Evolutionary conservation across 1,140 invertebrate species (phyloP).

Genomic region (Procambarus clarkii): DNA sequence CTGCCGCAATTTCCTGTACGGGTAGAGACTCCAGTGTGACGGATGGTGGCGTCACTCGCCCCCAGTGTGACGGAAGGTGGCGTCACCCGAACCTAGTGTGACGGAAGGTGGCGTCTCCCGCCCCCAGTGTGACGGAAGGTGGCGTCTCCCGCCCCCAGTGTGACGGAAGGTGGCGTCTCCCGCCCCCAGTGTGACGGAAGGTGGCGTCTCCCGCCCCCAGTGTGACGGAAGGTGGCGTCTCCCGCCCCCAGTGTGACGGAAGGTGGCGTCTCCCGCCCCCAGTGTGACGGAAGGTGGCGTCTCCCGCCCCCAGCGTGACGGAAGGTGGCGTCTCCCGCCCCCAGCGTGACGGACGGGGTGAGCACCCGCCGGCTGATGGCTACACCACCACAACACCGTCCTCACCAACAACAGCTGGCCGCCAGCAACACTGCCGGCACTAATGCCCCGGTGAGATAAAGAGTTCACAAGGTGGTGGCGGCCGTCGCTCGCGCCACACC

Average conservation of each 20-base stretch:
- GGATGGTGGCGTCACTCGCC: not conserved
- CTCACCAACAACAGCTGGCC: not conserved
- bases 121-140: too few relatives aligned
- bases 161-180: too few relatives aligned
- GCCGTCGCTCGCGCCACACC: too few relatives aligned
- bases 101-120: too few relatives aligned
- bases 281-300: too few relatives aligned
- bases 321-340: not conserved
- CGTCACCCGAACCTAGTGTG: not conserved
- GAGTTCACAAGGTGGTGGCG: too few relatives aligned
- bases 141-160: too few relatives aligned
- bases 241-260: too few relatives aligned
- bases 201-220: not conserved
- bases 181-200: too few relatives aligned
- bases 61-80: not conserved
- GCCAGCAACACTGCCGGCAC: not conserved
- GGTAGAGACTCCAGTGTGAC: slow-evolving; percentile 2
- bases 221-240: not conserved
- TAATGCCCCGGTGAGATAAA: too few relatives aligned
- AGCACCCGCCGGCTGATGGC: not conserved
- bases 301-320: too few relatives aligned
- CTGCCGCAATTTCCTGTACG: slow-evolving; percentile 51
- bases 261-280: too few relatives aligned
- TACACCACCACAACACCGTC: not conserved
- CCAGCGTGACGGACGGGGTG: not conserved